phyloP scores from a whole-genome alignment of 2,113 vertebrate species.

The Chamaea fasciata region DNA sequence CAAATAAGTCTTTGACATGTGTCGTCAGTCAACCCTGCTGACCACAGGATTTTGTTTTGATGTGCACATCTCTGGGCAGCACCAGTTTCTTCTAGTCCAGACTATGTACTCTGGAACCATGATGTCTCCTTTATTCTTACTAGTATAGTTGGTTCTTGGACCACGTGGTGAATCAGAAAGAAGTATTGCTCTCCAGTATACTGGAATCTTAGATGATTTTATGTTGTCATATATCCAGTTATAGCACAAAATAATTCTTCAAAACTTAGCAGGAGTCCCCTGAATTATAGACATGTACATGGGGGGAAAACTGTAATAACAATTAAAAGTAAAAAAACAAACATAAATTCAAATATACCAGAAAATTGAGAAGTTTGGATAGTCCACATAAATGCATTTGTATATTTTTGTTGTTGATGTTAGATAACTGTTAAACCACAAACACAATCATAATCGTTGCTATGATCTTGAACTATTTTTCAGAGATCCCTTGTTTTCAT shows the following conservation, averaged over 20 bases:
- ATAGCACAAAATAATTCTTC: background rate
- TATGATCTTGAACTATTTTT: background rate
- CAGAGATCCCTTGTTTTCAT: background rate
- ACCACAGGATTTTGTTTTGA: background rate
- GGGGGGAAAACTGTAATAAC: background rate
- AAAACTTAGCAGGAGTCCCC: background rate
- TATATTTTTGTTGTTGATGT: background rate
- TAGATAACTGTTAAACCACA: background rate
- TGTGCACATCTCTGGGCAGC: background rate
- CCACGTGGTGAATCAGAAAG: background rate
- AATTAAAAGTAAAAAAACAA: background rate
- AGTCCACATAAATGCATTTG: background rate
- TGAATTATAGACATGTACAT: background rate
- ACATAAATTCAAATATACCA: background rate
- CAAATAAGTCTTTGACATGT: background rate
- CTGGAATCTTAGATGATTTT: background rate
- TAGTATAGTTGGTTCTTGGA: background rate
- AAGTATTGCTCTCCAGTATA: background rate
- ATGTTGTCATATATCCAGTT: background rate
- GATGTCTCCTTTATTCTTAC: background rate
- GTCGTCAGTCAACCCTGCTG: background rate
- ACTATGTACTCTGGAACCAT: background rate
- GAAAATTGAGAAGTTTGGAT: background rate
- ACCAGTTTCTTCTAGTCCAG: background rate
- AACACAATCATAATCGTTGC: background rate